A percentile compares a stretch with the other conserved stretches of the same genome.
Conservation (phyloP, 2,888 invertebrate species). For the Lithodes maja region DNA sequence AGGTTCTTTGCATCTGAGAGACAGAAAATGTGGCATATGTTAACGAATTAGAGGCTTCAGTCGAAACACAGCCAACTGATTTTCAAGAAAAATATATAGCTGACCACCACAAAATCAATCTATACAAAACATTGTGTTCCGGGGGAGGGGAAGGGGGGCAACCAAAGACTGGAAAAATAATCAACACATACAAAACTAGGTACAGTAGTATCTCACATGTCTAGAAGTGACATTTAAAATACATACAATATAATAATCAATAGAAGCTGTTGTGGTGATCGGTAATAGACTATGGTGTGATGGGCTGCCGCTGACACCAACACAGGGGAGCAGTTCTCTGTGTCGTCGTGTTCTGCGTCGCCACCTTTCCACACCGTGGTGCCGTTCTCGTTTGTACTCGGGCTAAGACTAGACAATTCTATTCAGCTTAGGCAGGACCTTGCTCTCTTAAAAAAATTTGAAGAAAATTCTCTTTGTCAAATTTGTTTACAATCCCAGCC, state of each 20-base stretch:
- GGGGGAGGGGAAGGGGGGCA: slow-evolving; percentile 17
- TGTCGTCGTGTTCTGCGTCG: slow-evolving; percentile 49
- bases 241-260: slow-evolving; percentile 62
- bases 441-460: no score
- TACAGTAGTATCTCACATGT: slow-evolving; percentile 50
- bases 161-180: slow-evolving; percentile 33
- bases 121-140: slow-evolving; percentile 12
- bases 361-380: not conserved
- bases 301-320: slow-evolving; percentile 52
- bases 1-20: no score
- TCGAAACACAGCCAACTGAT: slow-evolving; percentile 28
- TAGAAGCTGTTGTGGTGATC: slow-evolving; percentile 57
- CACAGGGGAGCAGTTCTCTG: slow-evolving; percentile 15
- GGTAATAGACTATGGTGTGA: slow-evolving; percentile 45
- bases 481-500: no score
- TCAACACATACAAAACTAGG: slow-evolving; percentile 58
- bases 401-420: no score
- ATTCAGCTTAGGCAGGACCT: no score
- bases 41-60: slow-evolving; percentile 39
- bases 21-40: not conserved
- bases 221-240: slow-evolving; percentile 58
- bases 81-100: slow-evolving; percentile 40
- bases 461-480: no score
- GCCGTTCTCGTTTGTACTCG: no score
- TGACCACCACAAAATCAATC: slow-evolving; percentile 65